A percentile compares a stretch with the other conserved stretches of the same genome.
Evolutionary conservation across 1,140 invertebrate species (phyloP).

Genomic region (Drosophila baimaii): DNA sequence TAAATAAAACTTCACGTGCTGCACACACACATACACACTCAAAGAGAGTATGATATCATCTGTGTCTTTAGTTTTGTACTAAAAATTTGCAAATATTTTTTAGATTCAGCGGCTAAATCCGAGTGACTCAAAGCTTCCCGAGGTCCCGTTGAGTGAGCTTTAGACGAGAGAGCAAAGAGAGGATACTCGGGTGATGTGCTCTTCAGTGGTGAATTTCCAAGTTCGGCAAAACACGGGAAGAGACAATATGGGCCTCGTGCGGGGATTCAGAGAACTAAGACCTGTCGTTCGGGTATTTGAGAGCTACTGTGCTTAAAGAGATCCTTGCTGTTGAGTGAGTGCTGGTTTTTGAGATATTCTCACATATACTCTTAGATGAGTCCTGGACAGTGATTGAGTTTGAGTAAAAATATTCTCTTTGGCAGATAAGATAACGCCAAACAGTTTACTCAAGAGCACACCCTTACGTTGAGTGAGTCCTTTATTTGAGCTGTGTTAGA

Average conservation of each 20-base stretch:
- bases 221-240: not conserved
- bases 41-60: constrained; percentile 32
- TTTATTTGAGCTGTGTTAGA: not conserved
- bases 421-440: too few relatives aligned
- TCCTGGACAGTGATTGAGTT: not conserved
- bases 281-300: not conserved
- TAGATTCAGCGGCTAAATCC: constrained; percentile 20
- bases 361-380: not conserved
- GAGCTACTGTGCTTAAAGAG: not conserved
- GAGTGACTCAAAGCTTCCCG: constrained; percentile 46
- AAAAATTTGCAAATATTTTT: constrained; percentile 64
- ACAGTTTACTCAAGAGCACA: not conserved
- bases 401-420: not conserved
- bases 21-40: constrained; percentile 18
- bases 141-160: constrained; percentile 46
- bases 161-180: constrained; percentile 10
- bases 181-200: constrained; percentile 6
- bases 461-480: not conserved
- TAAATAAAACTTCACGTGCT: constrained; percentile 75
- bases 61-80: constrained; percentile 64
- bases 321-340: not conserved
- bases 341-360: not conserved
- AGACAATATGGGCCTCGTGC: not conserved
- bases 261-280: not conserved
- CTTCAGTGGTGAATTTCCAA: constrained; percentile 55